Percentiles rank a stretch among this genome's conserved stretches.
These are phyloP conservation scores for Pagetopsis macropterus DNA, from an alignment of 2,797 vertebrate genomes.

Conservation along the genomic window DNA sequence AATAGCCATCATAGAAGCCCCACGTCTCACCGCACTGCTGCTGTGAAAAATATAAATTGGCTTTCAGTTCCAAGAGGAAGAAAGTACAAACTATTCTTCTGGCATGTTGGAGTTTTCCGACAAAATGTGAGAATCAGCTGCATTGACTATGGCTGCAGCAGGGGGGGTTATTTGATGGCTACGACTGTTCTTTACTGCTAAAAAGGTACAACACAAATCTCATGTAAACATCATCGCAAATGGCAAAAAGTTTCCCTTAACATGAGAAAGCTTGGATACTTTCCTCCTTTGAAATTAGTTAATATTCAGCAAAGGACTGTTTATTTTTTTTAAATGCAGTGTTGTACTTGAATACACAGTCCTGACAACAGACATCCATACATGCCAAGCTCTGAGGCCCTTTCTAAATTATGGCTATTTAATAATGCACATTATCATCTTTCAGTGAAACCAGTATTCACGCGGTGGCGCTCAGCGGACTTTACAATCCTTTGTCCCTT, in stretches of 20 bases:
- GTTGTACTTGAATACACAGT: slow-evolving; percentile 44
- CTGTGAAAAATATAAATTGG: slow-evolving; percentile 39
- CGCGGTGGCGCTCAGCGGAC: slow-evolving; percentile 23
- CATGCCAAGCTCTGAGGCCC: slow-evolving; percentile 38
- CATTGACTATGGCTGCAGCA: slow-evolving; percentile 10
- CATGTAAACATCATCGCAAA: slow-evolving; percentile 40
- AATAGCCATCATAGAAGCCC: slow-evolving; percentile 26
- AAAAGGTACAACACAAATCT: slow-evolving; percentile 39
- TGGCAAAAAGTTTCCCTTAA: slow-evolving; percentile 41
- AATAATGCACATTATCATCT: slow-evolving; percentile 55
- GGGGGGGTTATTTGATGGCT: slow-evolving; percentile 34
- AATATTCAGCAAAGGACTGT: slow-evolving; percentile 38
- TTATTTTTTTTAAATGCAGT: slow-evolving; percentile 36
- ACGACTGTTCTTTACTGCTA: slow-evolving; percentile 2
- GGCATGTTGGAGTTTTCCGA: background rate
- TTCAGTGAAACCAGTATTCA: slow-evolving; percentile 20
- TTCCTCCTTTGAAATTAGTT: slow-evolving; percentile 32
- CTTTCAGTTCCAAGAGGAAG: slow-evolving; percentile 33
- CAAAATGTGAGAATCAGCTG: slow-evolving; percentile 19
- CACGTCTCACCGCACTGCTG: slow-evolving; percentile 22
- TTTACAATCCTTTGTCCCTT: slow-evolving; percentile 55
- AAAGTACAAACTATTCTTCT: slow-evolving; percentile 24
- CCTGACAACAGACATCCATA: slow-evolving; percentile 42
- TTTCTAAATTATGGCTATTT: slow-evolving; percentile 67
- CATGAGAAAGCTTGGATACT: slow-evolving; percentile 21